Evolutionary conservation across 2,888 invertebrate species (phyloP).

Genomic region (Meliscaeva auricollis): DNA sequence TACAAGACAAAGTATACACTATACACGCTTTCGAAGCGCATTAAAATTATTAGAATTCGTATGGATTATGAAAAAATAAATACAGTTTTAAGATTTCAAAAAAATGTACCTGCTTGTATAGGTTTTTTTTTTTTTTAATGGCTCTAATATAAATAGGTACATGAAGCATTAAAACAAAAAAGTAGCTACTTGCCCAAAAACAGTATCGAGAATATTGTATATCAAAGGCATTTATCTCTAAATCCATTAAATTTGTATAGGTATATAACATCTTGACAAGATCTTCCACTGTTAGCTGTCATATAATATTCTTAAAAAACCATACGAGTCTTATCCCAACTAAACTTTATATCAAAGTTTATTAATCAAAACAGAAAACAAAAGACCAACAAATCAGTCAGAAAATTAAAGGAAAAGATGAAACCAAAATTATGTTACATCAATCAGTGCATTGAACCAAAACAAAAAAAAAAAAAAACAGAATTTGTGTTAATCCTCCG

Average conservation of each 20-base stretch:
- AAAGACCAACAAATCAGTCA: conserved; percentile 43
- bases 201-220: not conserved
- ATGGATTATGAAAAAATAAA: too few relatives aligned
- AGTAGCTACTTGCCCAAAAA: not conserved
- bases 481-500: conserved; percentile 49
- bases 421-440: conserved; percentile 70
- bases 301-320: not conserved
- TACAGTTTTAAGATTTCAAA: too few relatives aligned
- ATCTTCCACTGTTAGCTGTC: not conserved
- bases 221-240: not conserved
- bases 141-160: too few relatives aligned
- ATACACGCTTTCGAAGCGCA: too few relatives aligned
- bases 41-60: too few relatives aligned
- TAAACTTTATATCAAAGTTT: conserved; percentile 25
- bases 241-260: not conserved
- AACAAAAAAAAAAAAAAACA: not conserved
- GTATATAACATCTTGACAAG: not conserved
- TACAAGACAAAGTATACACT: too few relatives aligned
- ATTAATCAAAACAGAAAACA: conserved; percentile 54
- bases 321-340: conserved; percentile 20
- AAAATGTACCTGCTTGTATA: not conserved
- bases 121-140: too few relatives aligned
- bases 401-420: conserved; percentile 35
- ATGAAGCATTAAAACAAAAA: too few relatives aligned
- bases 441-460: conserved; percentile 72